Evolutionary conservation across 2,113 vertebrate genomes (phyloP).

Genomic region (Nesospiza acunhae): DNA sequence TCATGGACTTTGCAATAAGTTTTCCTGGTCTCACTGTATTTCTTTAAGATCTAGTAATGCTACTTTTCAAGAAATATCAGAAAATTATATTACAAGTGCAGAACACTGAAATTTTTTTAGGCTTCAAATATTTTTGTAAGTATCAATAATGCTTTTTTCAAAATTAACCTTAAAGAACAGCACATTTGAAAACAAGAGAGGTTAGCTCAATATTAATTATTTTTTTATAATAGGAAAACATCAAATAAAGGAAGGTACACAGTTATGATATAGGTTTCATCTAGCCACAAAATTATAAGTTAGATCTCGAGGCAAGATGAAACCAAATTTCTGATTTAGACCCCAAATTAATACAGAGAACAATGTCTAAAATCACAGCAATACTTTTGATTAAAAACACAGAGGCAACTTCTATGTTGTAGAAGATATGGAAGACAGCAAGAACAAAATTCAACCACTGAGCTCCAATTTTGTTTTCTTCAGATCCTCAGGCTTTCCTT

Average conservation of each 20-base stretch:
- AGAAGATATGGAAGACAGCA: not conserved
- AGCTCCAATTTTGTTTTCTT: not conserved
- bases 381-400: not conserved
- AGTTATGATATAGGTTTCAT: not conserved
- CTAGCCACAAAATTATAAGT: not conserved
- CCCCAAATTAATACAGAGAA: not conserved
- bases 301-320: not conserved
- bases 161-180: not conserved
- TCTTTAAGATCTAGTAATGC: not conserved
- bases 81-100: not conserved
- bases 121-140: not conserved
- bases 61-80: not conserved
- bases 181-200: not conserved
- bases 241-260: not conserved
- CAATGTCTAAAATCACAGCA: not conserved
- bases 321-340: not conserved
- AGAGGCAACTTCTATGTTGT: not conserved
- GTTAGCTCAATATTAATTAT: not conserved
- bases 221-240: not conserved
- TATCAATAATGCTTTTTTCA: not conserved
- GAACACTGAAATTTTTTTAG: not conserved
- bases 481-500: not conserved
- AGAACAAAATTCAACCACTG: not conserved
- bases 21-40: not conserved
- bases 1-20: not conserved